Evolutionary conservation across 2,888 invertebrate genomes (phyloP).

Genomic region (Meiosimyza decipiens): DNA sequence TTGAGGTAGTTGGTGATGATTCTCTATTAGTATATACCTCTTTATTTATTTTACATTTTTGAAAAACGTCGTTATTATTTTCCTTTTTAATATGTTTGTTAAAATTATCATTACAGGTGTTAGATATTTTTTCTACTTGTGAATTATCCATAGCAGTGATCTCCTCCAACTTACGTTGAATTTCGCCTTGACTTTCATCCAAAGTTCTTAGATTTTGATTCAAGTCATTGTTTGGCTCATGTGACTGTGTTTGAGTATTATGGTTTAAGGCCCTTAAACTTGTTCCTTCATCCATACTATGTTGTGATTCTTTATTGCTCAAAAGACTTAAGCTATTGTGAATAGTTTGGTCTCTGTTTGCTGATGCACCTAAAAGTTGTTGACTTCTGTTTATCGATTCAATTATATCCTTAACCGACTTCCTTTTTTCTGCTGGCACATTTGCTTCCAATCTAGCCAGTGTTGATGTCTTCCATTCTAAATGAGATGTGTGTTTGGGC

Average conservation of each 20-base stretch:
- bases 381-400: constrained; percentile 66
- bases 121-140: too few relatives aligned
- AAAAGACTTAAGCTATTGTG: neutral
- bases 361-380: constrained; percentile 60
- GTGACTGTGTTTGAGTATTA: constrained; percentile 12
- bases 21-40: constrained; percentile 57
- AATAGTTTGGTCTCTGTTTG: constrained; percentile 51
- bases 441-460: constrained; percentile 49
- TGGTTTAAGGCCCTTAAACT: too few relatives aligned
- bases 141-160: constrained; percentile 42
- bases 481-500: constrained; percentile 37
- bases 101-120: too few relatives aligned
- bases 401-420: constrained; percentile 64
- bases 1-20: constrained; percentile 63
- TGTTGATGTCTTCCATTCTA: constrained; percentile 51
- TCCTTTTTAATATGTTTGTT: constrained; percentile 36
- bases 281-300: too few relatives aligned
- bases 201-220: constrained; percentile 47
- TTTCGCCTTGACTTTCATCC: constrained; percentile 47
- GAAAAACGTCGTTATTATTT: constrained; percentile 53
- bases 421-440: constrained; percentile 53
- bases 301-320: too few relatives aligned
- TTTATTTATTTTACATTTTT: constrained; percentile 61
- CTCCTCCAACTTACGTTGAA: constrained; percentile 48
- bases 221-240: constrained; percentile 35